Percentiles rank a stretch among this genome's conserved stretches.
Conservation (phyloP, 2,888 invertebrate genomes). For the Ochlodes sylvanus region DNA sequence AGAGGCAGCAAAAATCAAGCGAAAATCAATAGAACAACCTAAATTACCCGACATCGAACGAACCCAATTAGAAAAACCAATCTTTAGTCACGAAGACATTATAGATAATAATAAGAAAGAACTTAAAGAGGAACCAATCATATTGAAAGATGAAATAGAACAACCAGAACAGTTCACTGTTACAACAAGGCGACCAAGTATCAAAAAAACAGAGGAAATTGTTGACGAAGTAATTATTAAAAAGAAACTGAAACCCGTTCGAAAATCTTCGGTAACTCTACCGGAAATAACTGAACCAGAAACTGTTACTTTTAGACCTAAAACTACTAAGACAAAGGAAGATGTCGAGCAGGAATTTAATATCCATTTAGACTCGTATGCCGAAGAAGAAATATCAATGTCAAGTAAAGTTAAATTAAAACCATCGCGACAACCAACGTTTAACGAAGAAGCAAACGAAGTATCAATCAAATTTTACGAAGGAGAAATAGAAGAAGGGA, state of each 20-base stretch:
- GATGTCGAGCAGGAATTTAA: slow-evolving; percentile 96
- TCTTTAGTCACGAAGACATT: slow-evolving; percentile 81
- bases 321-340: slow-evolving; percentile 91
- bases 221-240: slow-evolving; percentile 89
- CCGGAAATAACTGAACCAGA: slow-evolving; percentile 91
- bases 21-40: slow-evolving; percentile 84
- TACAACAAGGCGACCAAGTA: slow-evolving; percentile 69
- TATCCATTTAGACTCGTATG: slow-evolving; percentile 93
- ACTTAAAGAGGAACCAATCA: slow-evolving; percentile 46
- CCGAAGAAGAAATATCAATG: slow-evolving; percentile 95
- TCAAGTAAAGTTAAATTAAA: slow-evolving; percentile 92
- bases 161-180: slow-evolving; percentile 74
- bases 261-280: slow-evolving; percentile 87
- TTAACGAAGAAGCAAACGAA: slow-evolving; percentile 91
- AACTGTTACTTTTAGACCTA: slow-evolving; percentile 92
- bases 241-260: slow-evolving; percentile 88
- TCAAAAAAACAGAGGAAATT: slow-evolving; percentile 81
- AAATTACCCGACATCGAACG: slow-evolving; percentile 83
- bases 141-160: slow-evolving; percentile 50
- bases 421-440: slow-evolving; percentile 89
- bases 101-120: slow-evolving; percentile 44
- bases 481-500: slow-evolving; percentile 51
- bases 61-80: slow-evolving; percentile 83
- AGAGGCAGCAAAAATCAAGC: slow-evolving; percentile 88
- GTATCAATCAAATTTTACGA: slow-evolving; percentile 88